Evolutionary conservation across 2,888 invertebrate genomes (phyloP).

Genomic region (Trachelus stipa): DNA sequence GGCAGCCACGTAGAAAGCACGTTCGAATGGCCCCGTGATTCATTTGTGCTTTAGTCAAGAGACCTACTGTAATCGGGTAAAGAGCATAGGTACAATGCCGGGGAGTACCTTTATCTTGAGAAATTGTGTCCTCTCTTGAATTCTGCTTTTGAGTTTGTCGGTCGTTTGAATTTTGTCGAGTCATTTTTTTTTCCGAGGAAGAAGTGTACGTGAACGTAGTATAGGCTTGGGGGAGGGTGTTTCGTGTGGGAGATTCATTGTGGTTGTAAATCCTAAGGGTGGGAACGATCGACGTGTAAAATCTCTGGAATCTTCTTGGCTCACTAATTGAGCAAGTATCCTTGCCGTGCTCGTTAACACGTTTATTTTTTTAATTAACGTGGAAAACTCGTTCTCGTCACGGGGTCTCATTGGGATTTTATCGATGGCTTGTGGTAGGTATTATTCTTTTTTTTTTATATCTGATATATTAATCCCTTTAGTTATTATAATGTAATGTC

Average conservation of each 20-base stretch:
- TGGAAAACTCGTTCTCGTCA: neutral
- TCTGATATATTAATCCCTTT: neutral
- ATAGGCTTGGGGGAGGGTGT: neutral
- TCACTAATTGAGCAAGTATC: conserved; percentile 41
- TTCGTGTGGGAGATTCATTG: neutral
- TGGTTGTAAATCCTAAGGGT: neutral
- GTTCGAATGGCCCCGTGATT: conserved; percentile 3
- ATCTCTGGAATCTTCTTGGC: conserved; percentile 35
- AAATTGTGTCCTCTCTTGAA: neutral
- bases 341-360: conserved; percentile 13
- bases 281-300: conserved; percentile 33
- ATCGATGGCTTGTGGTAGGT: neutral
- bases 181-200: too few species aligned
- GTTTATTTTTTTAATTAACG: conserved; percentile 17
- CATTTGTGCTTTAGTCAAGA: neutral
- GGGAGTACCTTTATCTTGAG: neutral
- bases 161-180: neutral
- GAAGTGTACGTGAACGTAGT: neutral
- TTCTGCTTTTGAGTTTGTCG: neutral
- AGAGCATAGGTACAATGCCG: neutral
- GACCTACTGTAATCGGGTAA: neutral
- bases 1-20: conserved; percentile 3
- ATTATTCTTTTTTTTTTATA: neutral
- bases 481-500: neutral
- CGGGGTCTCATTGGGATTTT: neutral